Percentiles rank a stretch among this genome's conserved stretches.
Evolutionary conservation across 2,888 invertebrate species (phyloP).

Genomic region (Morpho achilles): DNA sequence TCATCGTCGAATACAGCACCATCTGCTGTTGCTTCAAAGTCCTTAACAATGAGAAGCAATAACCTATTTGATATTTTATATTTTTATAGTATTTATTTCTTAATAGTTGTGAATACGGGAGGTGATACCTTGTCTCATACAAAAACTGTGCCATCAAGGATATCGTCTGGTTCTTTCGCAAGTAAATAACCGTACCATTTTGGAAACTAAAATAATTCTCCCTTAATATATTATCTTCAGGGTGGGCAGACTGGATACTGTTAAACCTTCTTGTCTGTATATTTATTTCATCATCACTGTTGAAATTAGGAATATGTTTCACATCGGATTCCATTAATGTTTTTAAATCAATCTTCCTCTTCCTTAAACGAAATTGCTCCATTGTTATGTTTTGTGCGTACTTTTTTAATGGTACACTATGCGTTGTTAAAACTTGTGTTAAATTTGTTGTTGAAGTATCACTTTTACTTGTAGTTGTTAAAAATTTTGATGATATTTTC

Average conservation of each 20-base stretch:
- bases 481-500: neutral
- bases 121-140: conserved; percentile 40
- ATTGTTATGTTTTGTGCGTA: conserved; percentile 19
- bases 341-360: conserved; percentile 22
- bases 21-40: conserved; percentile 36
- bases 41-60: conserved; percentile 34
- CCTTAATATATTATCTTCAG: conserved; percentile 9
- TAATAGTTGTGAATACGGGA: conserved; percentile 35
- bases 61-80: conserved; percentile 41
- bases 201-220: conserved; percentile 15
- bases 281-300: conserved; percentile 28
- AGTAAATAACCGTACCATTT: neutral
- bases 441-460: neutral
- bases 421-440: neutral
- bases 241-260: conserved; percentile 9
- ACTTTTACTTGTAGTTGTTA: neutral
- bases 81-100: conserved; percentile 36
- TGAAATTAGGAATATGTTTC: conserved; percentile 30
- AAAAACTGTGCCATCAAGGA: conserved; percentile 42
- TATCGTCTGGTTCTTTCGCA: conserved; percentile 25
- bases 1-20: conserved; percentile 27
- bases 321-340: conserved; percentile 21
- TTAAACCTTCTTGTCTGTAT: conserved; percentile 35
- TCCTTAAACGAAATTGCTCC: conserved; percentile 22
- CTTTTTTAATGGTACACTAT: neutral